Evolutionary conservation across 2,888 invertebrate species (phyloP).

Genomic region (Deilephila porcellus): DNA sequence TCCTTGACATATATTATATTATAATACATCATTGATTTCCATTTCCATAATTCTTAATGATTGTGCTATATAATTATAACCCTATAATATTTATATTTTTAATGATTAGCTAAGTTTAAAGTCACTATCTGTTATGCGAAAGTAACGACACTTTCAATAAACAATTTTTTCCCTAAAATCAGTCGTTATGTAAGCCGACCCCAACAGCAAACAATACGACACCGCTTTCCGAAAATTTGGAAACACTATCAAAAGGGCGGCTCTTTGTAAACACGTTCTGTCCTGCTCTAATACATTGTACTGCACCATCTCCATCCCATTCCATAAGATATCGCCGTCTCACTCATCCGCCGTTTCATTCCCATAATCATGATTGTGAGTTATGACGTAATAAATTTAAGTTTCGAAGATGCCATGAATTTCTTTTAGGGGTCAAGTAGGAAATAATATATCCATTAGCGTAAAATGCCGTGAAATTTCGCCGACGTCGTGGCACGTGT

Average conservation of each 20-base stretch:
- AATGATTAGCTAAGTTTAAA: too few relatives aligned
- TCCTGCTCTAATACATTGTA: constrained; percentile 54
- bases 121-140: too few relatives aligned
- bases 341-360: constrained; percentile 42
- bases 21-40: too few relatives aligned
- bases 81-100: too few relatives aligned
- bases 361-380: constrained; percentile 68
- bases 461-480: constrained; percentile 8
- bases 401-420: constrained; percentile 31
- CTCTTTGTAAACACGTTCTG: constrained; percentile 66
- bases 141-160: too few relatives aligned
- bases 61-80: too few relatives aligned
- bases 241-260: constrained; percentile 83
- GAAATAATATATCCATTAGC: constrained; percentile 27
- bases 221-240: constrained; percentile 82
- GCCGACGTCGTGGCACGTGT: neutral
- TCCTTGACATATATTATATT: too few relatives aligned
- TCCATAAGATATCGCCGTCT: constrained; percentile 48
- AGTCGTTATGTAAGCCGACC: constrained; percentile 61
- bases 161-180: neutral
- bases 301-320: constrained; percentile 41
- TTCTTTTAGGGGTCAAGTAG: constrained; percentile 29
- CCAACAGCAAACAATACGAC: constrained; percentile 68
- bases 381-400: constrained; percentile 59
- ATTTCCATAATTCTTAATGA: too few relatives aligned